phyloP scores from a whole-genome alignment of 2,888 invertebrate genomes.

The Abrostola triplasia region DNA sequence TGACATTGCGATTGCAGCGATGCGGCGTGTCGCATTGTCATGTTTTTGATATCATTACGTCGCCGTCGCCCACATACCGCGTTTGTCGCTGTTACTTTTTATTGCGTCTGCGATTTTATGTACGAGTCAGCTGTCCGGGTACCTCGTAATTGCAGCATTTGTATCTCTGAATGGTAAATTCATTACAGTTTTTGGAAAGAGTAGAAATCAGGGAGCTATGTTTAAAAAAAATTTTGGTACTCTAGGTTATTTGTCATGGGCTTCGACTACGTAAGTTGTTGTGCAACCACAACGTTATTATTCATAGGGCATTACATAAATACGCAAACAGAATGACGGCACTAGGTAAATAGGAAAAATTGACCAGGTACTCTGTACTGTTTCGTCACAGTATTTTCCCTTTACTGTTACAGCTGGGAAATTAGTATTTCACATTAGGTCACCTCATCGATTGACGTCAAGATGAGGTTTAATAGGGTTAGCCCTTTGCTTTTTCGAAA shows the following conservation, averaged over 20 bases:
- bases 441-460: background rate
- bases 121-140: constrained; percentile 32
- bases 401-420: background rate
- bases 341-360: background rate
- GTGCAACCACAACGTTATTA: too few relatives aligned
- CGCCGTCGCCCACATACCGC: constrained; percentile 36
- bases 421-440: background rate
- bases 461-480: too few relatives aligned
- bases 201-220: too few relatives aligned
- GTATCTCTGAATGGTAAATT: background rate
- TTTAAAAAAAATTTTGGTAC: too few relatives aligned
- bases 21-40: constrained; percentile 39
- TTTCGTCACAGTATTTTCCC: background rate
- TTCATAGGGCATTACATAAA: too few relatives aligned
- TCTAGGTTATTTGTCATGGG: too few relatives aligned
- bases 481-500: too few relatives aligned
- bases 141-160: background rate
- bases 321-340: background rate
- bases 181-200: too few relatives aligned
- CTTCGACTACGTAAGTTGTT: too few relatives aligned
- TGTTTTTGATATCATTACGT: constrained; percentile 42
- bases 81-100: constrained; percentile 37
- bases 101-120: constrained; percentile 30
- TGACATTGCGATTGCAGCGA: constrained; percentile 29
- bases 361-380: background rate